Conservation (phyloP, 2,113 vertebrate genomes). For the Oreotrochilus melanogaster region DNA sequence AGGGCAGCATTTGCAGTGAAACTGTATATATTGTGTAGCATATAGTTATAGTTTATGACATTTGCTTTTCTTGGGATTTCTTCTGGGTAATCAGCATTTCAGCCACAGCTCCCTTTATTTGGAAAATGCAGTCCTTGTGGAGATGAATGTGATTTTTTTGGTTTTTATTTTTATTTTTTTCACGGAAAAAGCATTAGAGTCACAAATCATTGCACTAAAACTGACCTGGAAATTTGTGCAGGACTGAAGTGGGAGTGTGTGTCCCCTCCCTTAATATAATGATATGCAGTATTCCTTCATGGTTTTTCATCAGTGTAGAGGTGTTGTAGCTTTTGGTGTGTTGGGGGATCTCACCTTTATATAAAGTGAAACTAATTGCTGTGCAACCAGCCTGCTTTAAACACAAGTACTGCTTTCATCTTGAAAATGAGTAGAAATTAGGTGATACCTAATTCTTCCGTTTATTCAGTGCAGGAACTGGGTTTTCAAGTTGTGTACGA, state of each 20-base stretch:
- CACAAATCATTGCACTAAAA: not conserved
- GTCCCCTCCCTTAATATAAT: not conserved
- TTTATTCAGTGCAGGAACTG: not conserved
- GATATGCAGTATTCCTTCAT: not conserved
- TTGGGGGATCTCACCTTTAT: not conserved
- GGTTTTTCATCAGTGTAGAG: not conserved
- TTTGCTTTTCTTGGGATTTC: slow-evolving; percentile 43
- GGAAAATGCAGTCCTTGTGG: not conserved
- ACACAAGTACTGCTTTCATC: rapidly evolving
- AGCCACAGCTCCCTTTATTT: not conserved
- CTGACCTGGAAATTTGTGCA: not conserved
- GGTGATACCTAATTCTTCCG: not conserved
- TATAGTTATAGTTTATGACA: slow-evolving; percentile 40
- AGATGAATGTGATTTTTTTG: not conserved
- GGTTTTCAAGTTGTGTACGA: not conserved
- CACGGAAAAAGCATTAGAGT: not conserved
- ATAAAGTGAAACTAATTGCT: not conserved
- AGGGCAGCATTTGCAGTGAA: not conserved
- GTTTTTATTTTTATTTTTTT: not conserved
- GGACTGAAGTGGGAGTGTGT: not conserved
- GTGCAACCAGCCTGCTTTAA: not conserved
- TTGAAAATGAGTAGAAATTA: not conserved
- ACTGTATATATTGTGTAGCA: not conserved
- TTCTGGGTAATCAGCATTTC: slow-evolving; percentile 56
- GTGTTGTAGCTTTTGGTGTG: not conserved